A percentile compares a stretch with the other conserved stretches of the same genome.
These are phyloP conservation scores for Lasioglossum villosulum DNA, from an alignment of 2,888 invertebrate genomes.

Conservation along the genomic window DNA sequence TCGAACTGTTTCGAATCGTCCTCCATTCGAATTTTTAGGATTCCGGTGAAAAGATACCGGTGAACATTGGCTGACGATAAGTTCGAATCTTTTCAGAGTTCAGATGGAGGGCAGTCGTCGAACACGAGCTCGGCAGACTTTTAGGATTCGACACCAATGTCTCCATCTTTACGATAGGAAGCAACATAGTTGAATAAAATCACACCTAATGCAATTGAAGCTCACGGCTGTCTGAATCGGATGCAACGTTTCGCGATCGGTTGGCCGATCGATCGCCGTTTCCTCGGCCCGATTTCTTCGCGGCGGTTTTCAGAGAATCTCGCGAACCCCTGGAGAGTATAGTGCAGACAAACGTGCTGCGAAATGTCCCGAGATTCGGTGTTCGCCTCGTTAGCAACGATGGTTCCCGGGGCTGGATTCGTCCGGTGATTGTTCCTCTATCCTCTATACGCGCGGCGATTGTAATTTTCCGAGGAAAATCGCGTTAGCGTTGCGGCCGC, in stretches of 20 bases:
- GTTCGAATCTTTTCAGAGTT: too few relatives aligned
- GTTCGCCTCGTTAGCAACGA: slow-evolving; percentile 37
- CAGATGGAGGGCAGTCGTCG: too few relatives aligned
- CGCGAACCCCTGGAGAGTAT: not conserved
- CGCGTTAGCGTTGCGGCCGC: slow-evolving; percentile 68
- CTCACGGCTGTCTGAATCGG: not conserved
- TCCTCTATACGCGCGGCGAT: slow-evolving; percentile 51
- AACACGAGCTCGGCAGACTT: too few relatives aligned
- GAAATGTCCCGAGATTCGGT: slow-evolving; percentile 17
- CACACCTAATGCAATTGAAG: not conserved
- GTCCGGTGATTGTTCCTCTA: slow-evolving; percentile 66
- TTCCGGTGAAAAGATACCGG: not conserved
- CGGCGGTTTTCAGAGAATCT: not conserved
- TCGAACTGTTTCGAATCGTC: not conserved
- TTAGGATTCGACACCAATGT: too few relatives aligned
- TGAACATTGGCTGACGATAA: not conserved
- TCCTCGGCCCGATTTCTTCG: not conserved
- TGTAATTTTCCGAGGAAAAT: slow-evolving; percentile 71
- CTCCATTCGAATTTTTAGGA: not conserved
- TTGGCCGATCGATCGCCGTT: not conserved
- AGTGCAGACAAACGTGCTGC: slow-evolving; percentile 16
- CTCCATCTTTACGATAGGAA: too few relatives aligned
- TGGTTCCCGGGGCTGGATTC: slow-evolving; percentile 52
- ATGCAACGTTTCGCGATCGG: not conserved
- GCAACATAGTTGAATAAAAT: not conserved